phyloP scores from a whole-genome alignment of 64 coral and sea anemone genomes.

The Astreopora myriophthalma region DNA sequence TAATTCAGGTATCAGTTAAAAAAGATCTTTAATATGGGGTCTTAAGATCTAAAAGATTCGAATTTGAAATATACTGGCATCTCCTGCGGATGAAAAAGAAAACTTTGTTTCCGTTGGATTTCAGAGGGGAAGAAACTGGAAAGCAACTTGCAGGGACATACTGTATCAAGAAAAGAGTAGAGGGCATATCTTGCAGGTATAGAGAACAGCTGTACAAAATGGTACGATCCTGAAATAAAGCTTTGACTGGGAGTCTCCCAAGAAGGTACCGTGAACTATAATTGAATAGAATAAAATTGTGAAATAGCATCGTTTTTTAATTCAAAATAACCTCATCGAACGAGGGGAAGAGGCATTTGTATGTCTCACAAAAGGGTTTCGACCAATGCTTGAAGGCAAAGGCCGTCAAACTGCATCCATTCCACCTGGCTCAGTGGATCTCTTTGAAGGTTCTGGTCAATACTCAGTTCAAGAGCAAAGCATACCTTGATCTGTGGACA shows the following conservation, averaged over 20 bases:
- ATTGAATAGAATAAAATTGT: too few species aligned
- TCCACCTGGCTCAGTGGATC: too few species aligned
- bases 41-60: background rate
- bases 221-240: background rate
- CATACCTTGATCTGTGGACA: too few species aligned
- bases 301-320: too few species aligned
- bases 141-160: slow-evolving; percentile 4
- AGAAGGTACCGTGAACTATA: background rate
- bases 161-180: background rate
- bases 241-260: background rate
- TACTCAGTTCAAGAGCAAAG: too few species aligned
- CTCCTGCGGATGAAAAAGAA: background rate
- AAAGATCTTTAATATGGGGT: background rate
- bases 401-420: too few species aligned
- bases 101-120: background rate
- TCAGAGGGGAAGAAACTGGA: background rate
- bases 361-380: too few species aligned
- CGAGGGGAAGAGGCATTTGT: too few species aligned
- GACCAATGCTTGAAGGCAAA: too few species aligned
- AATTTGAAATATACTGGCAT: background rate
- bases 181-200: background rate
- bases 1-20: background rate
- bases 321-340: too few species aligned
- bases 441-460: too few species aligned
- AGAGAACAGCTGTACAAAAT: background rate